These are phyloP conservation scores for Danio jaintianensis DNA, from an alignment of 2,797 vertebrate genomes.

Conservation along the genomic window DNA sequence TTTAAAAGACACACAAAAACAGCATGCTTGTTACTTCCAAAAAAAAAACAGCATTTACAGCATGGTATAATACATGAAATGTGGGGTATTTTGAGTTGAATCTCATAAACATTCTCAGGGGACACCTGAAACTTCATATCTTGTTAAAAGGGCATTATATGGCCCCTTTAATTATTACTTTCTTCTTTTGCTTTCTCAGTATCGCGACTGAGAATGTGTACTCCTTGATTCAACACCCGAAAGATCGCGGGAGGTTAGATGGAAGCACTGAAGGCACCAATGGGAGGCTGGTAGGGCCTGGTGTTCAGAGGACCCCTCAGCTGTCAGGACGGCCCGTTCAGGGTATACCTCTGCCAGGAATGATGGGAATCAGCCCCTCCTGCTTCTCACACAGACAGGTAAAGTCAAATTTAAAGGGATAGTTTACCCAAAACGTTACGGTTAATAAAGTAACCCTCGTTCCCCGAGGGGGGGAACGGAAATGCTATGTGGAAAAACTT, in stretches of 20 bases:
- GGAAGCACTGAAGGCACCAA: slow-evolving; percentile 70
- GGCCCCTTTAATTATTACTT: background rate
- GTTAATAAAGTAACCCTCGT: too few relatives aligned
- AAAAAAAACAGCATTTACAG: too few relatives aligned
- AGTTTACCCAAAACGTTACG: too few relatives aligned
- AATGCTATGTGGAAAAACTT: too few relatives aligned
- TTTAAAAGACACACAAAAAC: too few relatives aligned
- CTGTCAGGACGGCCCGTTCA: slow-evolving; percentile 65
- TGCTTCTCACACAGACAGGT: slow-evolving; percentile 80
- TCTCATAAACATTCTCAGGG: too few relatives aligned
- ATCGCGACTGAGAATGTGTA: slow-evolving; percentile 79
- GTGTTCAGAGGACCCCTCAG: slow-evolving; percentile 59
- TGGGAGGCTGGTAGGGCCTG: slow-evolving; percentile 63
- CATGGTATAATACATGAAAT: too few relatives aligned
- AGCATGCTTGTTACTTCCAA: too few relatives aligned
- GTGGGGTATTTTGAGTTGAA: too few relatives aligned
- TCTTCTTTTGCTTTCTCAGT: slow-evolving; percentile 55
- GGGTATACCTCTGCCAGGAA: slow-evolving; percentile 63
- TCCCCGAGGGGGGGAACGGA: too few relatives aligned
- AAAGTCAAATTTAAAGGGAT: background rate
- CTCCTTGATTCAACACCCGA: slow-evolving; percentile 76
- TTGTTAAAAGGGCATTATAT: too few relatives aligned
- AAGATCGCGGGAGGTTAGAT: slow-evolving; percentile 73
- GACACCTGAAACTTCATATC: too few relatives aligned
- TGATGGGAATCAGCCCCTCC: slow-evolving; percentile 69